phyloP scores from a whole-genome alignment of 2,888 invertebrate species.

The Hydriomena furcata region DNA sequence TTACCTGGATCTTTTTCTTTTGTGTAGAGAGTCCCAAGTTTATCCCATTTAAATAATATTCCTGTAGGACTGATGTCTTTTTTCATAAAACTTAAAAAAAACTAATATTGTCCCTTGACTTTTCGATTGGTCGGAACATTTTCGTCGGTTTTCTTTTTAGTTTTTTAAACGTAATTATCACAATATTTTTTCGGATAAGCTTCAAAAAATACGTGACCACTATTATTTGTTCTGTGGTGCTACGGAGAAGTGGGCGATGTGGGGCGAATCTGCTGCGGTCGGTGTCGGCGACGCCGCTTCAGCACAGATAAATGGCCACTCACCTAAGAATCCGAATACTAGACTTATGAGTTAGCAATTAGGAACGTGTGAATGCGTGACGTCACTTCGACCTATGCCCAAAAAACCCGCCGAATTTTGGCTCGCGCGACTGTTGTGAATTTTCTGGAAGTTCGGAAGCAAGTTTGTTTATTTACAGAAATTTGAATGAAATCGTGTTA shows the following conservation, averaged over 20 bases:
- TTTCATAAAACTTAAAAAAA: no score
- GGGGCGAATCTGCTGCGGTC: constrained; percentile 41
- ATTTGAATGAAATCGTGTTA: neutral
- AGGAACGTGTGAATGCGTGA: constrained; percentile 19
- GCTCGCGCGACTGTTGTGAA: neutral
- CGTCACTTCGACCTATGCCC: constrained; percentile 4
- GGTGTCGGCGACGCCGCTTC: constrained; percentile 22
- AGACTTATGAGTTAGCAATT: constrained; percentile 28
- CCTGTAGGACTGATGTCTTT: no score
- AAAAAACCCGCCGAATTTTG: constrained; percentile 1
- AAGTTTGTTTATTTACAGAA: constrained; percentile 3
- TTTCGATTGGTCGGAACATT: no score
- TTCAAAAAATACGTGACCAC: neutral
- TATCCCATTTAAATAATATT: no score
- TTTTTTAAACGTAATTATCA: no score
- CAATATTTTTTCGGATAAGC: no score
- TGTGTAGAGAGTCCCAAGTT: no score
- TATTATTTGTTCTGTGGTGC: constrained; percentile 21
- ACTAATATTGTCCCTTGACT: no score
- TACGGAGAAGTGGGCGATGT: constrained; percentile 55
- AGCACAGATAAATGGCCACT: constrained; percentile 25
- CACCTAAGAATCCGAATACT: constrained; percentile 25
- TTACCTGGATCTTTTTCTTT: no score
- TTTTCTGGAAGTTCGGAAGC: constrained; percentile 2
- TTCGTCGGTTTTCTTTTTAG: no score